These are phyloP conservation scores for Proales similis DNA, from an alignment of 1,140 invertebrate genomes.

Conservation along the genomic window DNA sequence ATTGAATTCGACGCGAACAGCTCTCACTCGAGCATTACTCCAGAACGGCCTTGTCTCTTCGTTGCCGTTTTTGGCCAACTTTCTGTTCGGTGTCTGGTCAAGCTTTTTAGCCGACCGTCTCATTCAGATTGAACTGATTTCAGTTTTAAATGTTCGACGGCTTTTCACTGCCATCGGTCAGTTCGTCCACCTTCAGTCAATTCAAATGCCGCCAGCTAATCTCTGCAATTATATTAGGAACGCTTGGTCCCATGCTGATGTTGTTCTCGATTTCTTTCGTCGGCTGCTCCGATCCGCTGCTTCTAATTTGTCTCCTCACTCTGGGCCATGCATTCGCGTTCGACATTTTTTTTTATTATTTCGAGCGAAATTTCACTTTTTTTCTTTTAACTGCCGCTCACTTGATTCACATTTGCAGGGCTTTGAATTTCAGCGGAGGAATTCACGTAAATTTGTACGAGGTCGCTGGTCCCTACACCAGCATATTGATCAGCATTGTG, in stretches of 20 bases:
- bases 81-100: constrained; percentile 2
- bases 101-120: constrained; percentile 18
- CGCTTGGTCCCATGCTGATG: not conserved
- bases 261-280: constrained; percentile 10
- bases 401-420: not conserved
- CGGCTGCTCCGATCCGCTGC: constrained; percentile 3
- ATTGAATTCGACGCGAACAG: not conserved
- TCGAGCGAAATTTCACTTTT: not conserved
- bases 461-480: constrained; percentile 16
- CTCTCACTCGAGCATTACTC: not conserved
- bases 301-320: constrained; percentile 7
- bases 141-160: not conserved
- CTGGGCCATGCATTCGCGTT: constrained; percentile 25
- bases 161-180: not conserved
- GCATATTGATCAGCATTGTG: constrained; percentile 28
- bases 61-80: constrained; percentile 3
- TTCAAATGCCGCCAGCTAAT: not conserved
- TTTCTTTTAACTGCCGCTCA: not conserved
- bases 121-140: not conserved
- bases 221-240: not conserved
- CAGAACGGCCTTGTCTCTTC: constrained; percentile 28
- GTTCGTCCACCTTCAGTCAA: not conserved
- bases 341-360: constrained; percentile 1
- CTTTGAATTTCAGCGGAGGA: not conserved
- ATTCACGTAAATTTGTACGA: constrained; percentile 20